Evolutionary conservation across 2,113 vertebrate genomes (phyloP).

Genomic region (Psilopsiagon aymara): DNA sequence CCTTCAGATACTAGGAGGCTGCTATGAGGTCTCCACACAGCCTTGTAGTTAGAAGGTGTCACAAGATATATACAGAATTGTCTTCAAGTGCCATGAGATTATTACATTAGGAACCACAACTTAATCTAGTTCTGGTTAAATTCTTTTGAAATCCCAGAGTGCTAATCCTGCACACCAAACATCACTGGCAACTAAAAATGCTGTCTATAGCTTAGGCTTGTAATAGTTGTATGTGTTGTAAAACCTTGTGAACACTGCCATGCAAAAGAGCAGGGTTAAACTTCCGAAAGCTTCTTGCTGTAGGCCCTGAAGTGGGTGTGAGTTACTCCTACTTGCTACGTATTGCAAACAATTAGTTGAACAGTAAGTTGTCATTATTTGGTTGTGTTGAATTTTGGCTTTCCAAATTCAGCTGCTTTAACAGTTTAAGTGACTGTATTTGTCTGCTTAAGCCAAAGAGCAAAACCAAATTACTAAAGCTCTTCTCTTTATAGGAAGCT

Average conservation of each 20-base stretch:
- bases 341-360: neutral
- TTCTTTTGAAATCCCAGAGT: conserved; percentile 72
- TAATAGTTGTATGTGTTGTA: conserved; percentile 56
- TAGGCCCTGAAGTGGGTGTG: neutral
- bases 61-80: neutral
- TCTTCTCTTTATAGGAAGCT: conserved; percentile 85
- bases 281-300: conserved; percentile 34
- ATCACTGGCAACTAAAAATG: conserved; percentile 53
- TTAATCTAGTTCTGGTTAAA: neutral
- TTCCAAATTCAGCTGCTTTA: conserved; percentile 46
- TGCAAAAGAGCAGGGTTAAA: conserved; percentile 20
- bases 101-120: neutral
- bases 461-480: conserved; percentile 12
- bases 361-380: neutral
- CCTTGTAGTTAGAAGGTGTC: neutral
- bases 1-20: too few relatives aligned
- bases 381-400: conserved; percentile 1
- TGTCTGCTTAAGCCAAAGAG: neutral
- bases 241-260: conserved; percentile 19
- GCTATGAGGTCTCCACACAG: too few relatives aligned
- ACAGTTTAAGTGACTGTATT: conserved; percentile 30
- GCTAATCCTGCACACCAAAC: conserved; percentile 74
- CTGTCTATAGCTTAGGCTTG: conserved; percentile 55
- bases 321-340: neutral
- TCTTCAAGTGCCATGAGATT: neutral